phyloP scores from a whole-genome alignment of 2,797 vertebrate genomes.

The Danio aesculapii region DNA sequence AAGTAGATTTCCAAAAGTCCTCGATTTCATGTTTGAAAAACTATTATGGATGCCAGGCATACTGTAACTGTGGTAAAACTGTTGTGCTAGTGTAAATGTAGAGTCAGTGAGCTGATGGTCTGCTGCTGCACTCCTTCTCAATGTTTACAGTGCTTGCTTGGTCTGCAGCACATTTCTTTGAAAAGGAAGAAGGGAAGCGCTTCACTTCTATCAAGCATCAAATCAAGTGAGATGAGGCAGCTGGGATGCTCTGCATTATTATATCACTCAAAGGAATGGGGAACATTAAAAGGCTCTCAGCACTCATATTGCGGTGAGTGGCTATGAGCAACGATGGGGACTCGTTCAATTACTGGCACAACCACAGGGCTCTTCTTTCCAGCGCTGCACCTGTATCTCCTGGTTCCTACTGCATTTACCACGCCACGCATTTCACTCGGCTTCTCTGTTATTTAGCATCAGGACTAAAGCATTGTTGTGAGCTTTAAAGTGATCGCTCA shows the following conservation, averaged over 20 bases:
- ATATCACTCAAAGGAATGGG: slow-evolving; percentile 54
- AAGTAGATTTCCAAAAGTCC: no score
- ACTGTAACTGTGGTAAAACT: no score
- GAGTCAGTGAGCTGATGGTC: slow-evolving; percentile 5
- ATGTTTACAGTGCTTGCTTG: slow-evolving; percentile 18
- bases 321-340: slow-evolving; percentile 45
- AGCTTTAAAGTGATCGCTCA: background rate
- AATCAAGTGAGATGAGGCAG: slow-evolving; percentile 50
- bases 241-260: slow-evolving; percentile 44
- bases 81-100: no score
- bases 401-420: background rate
- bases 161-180: background rate
- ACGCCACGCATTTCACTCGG: background rate
- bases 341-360: slow-evolving; percentile 49
- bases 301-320: slow-evolving; percentile 41
- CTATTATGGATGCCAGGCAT: no score
- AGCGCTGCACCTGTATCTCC: slow-evolving; percentile 11
- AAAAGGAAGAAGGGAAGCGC: slow-evolving; percentile 3
- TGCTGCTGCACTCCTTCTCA: slow-evolving; percentile 24
- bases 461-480: background rate
- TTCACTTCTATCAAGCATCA: slow-evolving; percentile 50
- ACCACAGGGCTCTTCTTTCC: slow-evolving; percentile 33
- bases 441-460: background rate
- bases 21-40: no score
- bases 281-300: slow-evolving; percentile 56